Evolutionary conservation across 2,113 vertebrate species (phyloP), one percentile per base, ranked within the genome.

Genomic region (Lasiurus borealis): DNA sequence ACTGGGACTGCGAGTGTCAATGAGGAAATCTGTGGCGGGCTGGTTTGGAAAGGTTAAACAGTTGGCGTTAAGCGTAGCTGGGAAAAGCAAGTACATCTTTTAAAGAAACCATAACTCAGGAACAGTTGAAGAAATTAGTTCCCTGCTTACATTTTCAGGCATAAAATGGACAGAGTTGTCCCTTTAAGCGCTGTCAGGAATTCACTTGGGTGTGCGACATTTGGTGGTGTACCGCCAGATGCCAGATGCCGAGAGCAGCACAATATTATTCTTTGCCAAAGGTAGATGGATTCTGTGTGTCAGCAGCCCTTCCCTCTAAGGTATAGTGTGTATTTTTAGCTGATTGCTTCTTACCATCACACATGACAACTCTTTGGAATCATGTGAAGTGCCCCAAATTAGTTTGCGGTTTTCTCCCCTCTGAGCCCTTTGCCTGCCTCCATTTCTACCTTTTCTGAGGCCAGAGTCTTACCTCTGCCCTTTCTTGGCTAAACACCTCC

Each of bases 81-180:
- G 88, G 94, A 93, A 85, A 95, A 97, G 82, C 59, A 88, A 95
- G 68, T 34, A 86, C 96, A 66, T 87, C 94, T 91, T 86, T 92
- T 88, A 93, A 88, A 34, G 85, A 77, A 94, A 75, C 1, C 69
- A 21, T 85, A 78, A 90, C 86, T 98, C 90, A 96, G 97, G 97
- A 97, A 95, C 87, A 76, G 52, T 91, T 88, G 19, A 57, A 97
- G 94, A 92, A 68, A 73, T 80, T 86, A 71, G 71, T 50, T 96
- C 90, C 90, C 77, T 31, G n/a, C 36, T 92, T 75, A 95, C 40
- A 89, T 81, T 66, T 93, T 96, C 81, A 94, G 90, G 62, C n/a
- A 10, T 85, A 7, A 84, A 90, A 57, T 50, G 69, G 75, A 86
- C 91, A 72, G 82, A 86, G 48, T 64, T 88, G 18, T 57, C 75